phyloP scores from a whole-genome alignment of 2,888 invertebrate species.

The Thymelicus lineola region DNA sequence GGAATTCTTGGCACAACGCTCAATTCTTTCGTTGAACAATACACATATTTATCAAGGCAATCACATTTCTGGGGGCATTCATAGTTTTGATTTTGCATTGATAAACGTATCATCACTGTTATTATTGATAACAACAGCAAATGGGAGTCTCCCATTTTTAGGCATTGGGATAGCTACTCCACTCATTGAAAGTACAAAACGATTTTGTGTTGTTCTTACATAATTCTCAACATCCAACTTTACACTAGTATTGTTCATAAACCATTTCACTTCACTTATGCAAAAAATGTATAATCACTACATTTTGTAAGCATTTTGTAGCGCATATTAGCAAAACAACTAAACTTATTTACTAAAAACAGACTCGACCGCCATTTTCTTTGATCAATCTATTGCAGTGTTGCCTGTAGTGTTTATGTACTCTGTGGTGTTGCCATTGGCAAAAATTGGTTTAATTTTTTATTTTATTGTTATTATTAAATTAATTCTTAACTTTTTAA shows the following conservation, averaged over 20 bases:
- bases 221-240: conserved; percentile 60
- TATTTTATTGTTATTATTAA: no score
- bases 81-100: conserved; percentile 66
- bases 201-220: conserved; percentile 69
- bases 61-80: conserved; percentile 89
- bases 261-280: conserved; percentile 57
- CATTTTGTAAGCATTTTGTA: conserved; percentile 61
- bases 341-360: conserved; percentile 66
- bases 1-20: conserved; percentile 90
- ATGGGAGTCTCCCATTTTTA: conserved; percentile 80
- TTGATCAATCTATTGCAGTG: conserved; percentile 39
- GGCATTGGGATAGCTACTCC: conserved; percentile 72
- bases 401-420: no score
- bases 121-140: conserved; percentile 74
- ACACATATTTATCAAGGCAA: conserved; percentile 90
- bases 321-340: conserved; percentile 58
- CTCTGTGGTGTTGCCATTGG: neutral
- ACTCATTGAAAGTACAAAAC: conserved; percentile 61
- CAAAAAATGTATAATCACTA: conserved; percentile 55
- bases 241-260: conserved; percentile 53
- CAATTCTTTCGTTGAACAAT: conserved; percentile 90
- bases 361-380: conserved; percentile 76
- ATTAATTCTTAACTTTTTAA: no score
- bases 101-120: conserved; percentile 61
- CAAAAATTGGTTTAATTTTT: no score